phyloP scores from a whole-genome alignment of 1,140 invertebrate species.

The Heliconius hewitsoni region DNA sequence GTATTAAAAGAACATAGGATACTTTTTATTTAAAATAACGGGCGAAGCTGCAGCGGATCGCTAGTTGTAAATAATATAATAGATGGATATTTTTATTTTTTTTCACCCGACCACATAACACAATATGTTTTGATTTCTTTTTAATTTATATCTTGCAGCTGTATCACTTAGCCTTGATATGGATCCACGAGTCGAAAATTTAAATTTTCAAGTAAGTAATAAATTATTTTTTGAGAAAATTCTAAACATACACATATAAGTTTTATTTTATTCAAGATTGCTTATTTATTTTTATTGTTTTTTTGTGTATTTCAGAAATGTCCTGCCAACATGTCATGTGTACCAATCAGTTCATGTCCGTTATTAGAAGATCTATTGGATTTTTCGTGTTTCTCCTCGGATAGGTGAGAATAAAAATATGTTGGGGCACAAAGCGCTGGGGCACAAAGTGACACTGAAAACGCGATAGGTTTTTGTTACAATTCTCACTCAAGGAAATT shows the following conservation, averaged over 20 bases:
- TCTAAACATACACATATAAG: neutral
- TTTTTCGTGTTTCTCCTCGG: conserved; percentile 76
- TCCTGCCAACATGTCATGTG: conserved; percentile 66
- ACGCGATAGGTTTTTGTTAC: no score
- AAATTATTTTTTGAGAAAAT: neutral
- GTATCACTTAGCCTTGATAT: conserved; percentile 58
- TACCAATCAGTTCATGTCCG: conserved; percentile 74
- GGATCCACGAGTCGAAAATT: conserved; percentile 41
- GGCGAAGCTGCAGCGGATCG: no score
- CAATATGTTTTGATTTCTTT: neutral
- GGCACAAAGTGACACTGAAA: no score
- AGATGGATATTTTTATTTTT: no score
- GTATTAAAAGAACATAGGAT: no score
- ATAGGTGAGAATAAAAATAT: conserved; percentile 57
- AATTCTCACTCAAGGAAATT: no score
- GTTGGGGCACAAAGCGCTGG: no score
- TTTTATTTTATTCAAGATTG: neutral
- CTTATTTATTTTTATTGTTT: conserved; percentile 2
- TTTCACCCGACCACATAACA: no score
- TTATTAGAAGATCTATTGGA: conserved; percentile 75
- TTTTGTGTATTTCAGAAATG: conserved; percentile 61
- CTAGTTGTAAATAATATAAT: no score
- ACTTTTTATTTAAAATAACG: no score
- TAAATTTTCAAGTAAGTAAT: conserved; percentile 45
- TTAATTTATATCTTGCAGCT: conserved; percentile 48